Percentiles rank a stretch among this genome's conserved stretches.
Evolutionary conservation across 2,888 invertebrate genomes (phyloP).

Genomic region (Microdon myrmicae): DNA sequence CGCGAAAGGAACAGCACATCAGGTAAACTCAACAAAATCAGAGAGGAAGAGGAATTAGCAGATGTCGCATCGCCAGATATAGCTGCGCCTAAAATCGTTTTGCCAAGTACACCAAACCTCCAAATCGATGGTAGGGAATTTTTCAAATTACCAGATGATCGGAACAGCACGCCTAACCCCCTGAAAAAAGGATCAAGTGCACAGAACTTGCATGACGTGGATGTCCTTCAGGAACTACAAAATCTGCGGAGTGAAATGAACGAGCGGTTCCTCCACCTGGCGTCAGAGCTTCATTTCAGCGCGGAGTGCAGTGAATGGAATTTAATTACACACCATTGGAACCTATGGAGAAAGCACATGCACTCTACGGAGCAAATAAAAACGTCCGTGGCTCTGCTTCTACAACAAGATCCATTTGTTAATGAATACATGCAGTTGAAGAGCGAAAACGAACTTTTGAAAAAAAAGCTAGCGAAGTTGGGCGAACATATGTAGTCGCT

Average conservation of each 20-base stretch:
- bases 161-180: slow-evolving; percentile 61
- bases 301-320: slow-evolving; percentile 58
- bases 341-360: slow-evolving; percentile 58
- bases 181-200: slow-evolving; percentile 15
- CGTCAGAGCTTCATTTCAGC: slow-evolving; percentile 59
- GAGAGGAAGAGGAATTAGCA: slow-evolving; percentile 56
- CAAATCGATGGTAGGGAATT: slow-evolving; percentile 54
- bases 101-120: slow-evolving; percentile 40
- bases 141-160: slow-evolving; percentile 56
- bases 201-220: slow-evolving; percentile 25
- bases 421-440: slow-evolving; percentile 60
- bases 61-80: slow-evolving; percentile 30
- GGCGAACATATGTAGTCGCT: slow-evolving; percentile 33
- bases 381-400: slow-evolving; percentile 57
- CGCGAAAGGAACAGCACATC: slow-evolving; percentile 58
- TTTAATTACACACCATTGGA: slow-evolving; percentile 57
- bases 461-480: slow-evolving; percentile 55
- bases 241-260: slow-evolving; percentile 58
- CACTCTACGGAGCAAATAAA: slow-evolving; percentile 57
- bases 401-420: slow-evolving; percentile 61
- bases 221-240: slow-evolving; percentile 53
- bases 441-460: slow-evolving; percentile 60
- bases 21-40: slow-evolving; percentile 58
- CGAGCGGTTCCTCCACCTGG: slow-evolving; percentile 57
- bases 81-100: slow-evolving; percentile 17